Conservation (phyloP, 2,888 invertebrate genomes). For the Conchocele bisecta region DNA sequence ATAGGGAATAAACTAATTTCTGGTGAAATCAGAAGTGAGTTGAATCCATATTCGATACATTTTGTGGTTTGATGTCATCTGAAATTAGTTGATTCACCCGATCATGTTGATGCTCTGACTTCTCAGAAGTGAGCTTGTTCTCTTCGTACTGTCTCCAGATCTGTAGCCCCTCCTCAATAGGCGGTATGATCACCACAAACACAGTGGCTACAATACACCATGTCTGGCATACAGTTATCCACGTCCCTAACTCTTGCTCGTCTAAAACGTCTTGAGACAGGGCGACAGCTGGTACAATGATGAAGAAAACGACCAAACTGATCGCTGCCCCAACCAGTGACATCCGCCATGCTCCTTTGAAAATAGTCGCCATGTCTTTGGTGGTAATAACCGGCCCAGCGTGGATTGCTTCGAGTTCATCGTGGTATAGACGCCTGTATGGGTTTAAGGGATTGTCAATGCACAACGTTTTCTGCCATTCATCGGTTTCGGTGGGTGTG, state of each 20-base stretch:
- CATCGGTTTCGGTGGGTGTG: conserved; percentile 12
- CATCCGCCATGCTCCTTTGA: background rate
- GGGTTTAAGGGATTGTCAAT: conserved; percentile 74
- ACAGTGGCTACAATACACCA: conserved; percentile 48
- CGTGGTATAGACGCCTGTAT: conserved; percentile 60
- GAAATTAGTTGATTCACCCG: too few relatives aligned
- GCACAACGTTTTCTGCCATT: conserved; percentile 71
- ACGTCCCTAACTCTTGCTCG: conserved; percentile 25
- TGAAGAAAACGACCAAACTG: conserved; percentile 29
- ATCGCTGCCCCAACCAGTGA: conserved; percentile 26
- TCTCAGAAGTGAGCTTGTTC: too few relatives aligned
- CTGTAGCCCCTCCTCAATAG: conserved; percentile 45
- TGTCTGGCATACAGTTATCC: conserved; percentile 46
- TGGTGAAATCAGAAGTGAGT: too few relatives aligned
- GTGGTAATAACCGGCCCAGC: conserved; percentile 11
- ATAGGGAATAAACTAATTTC: too few relatives aligned
- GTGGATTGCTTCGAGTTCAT: conserved; percentile 61
- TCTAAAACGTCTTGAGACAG: conserved; percentile 32
- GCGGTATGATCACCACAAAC: conserved; percentile 48
- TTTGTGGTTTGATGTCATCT: too few relatives aligned
- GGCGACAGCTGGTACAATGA: conserved; percentile 39
- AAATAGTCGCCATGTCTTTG: background rate
- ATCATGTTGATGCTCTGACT: too few relatives aligned
- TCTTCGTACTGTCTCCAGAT: conserved; percentile 30
- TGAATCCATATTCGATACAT: too few relatives aligned